These are phyloP conservation scores for Chrysaora quinquecirrha DNA, from an alignment of 30 jellyfish, hydroid and myxozoan genomes.

Conservation along the genomic window DNA sequence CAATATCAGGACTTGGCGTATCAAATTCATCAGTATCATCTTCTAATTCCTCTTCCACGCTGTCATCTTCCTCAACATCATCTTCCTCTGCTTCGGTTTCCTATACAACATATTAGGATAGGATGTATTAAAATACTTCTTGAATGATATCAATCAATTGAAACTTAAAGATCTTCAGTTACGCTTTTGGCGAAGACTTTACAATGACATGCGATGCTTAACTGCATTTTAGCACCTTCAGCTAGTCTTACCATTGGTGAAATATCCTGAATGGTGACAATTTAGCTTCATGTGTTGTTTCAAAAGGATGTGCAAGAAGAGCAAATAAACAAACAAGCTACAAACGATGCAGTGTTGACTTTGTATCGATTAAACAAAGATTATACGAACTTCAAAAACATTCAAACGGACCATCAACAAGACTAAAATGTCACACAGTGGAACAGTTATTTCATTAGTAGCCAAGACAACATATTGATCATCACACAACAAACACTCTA, in stretches of 20 bases:
- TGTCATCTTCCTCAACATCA: constrained; percentile 86
- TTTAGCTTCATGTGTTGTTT: no score
- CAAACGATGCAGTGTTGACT: no score
- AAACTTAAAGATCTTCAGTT: background rate
- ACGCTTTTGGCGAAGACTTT: background rate
- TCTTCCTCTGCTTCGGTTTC: constrained; percentile 81
- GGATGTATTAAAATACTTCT: background rate
- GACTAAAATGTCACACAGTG: no score
- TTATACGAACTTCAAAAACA: no score
- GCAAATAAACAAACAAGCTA: no score
- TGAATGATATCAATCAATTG: no score
- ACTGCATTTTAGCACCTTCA: background rate
- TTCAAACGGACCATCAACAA: no score
- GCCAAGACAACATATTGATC: no score
- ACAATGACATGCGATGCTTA: background rate
- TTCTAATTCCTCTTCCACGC: constrained; percentile 81
- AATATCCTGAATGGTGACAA: background rate
- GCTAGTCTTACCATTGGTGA: background rate
- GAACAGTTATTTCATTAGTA: no score
- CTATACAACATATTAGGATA: background rate
- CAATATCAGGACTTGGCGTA: constrained; percentile 91
- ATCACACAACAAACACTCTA: no score
- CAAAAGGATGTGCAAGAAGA: no score
- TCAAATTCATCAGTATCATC: constrained; percentile 97
- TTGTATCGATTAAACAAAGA: no score